phyloP scores from a whole-genome alignment of 2,888 invertebrate genomes.

The Melinopterus prodromus region DNA sequence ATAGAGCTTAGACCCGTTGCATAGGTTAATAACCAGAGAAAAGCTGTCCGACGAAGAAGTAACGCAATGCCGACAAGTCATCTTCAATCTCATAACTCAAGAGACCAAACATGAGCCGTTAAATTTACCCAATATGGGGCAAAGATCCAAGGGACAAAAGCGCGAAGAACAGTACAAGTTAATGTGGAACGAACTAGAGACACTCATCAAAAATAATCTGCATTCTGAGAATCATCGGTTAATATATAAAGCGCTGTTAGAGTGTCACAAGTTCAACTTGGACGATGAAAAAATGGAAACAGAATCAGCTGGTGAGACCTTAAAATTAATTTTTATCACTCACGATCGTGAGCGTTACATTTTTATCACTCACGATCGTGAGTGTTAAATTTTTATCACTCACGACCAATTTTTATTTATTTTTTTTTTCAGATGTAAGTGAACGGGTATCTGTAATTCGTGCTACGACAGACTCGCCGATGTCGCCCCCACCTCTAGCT shows the following conservation, averaged over 20 bases:
- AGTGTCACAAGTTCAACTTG: constrained; percentile 71
- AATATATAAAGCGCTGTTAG: constrained; percentile 81
- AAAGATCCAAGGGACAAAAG: constrained; percentile 68
- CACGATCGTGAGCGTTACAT: not conserved
- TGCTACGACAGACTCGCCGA: constrained; percentile 85
- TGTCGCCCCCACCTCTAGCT: constrained; percentile 76
- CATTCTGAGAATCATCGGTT: constrained; percentile 81
- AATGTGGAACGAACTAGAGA: constrained; percentile 90
- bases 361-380: not conserved
- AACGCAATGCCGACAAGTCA: constrained; percentile 84
- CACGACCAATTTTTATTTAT: not conserved
- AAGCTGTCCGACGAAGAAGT: constrained; percentile 86
- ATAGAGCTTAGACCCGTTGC: constrained; percentile 83
- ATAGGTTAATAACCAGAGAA: constrained; percentile 82
- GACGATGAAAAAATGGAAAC: constrained; percentile 70
- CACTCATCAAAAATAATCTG: constrained; percentile 78
- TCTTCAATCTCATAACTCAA: constrained; percentile 80
- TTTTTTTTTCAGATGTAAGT: constrained; percentile 36
- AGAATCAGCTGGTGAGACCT: constrained; percentile 44
- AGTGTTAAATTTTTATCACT: not conserved
- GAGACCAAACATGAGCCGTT: constrained; percentile 87
- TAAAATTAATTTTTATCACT: not conserved
- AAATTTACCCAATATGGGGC: constrained; percentile 73
- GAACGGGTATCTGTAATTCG: constrained; percentile 67
- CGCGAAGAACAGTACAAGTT: constrained; percentile 91